Evolutionary conservation across 2,797 vertebrate genomes (phyloP).

Genomic region (Phaenicophaeus curvirostris): DNA sequence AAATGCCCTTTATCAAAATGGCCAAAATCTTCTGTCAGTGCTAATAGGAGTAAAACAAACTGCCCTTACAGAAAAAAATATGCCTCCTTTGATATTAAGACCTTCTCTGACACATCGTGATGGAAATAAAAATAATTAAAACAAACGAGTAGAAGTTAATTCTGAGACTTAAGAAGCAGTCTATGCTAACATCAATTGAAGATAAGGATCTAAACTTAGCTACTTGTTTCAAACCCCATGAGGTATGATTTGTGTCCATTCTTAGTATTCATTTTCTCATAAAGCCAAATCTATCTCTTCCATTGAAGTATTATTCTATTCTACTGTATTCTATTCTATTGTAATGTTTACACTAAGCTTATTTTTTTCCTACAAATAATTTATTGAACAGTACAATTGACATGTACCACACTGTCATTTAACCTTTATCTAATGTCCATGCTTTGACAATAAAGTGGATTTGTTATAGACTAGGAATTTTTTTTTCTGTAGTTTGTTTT

Average conservation of each 20-base stretch:
- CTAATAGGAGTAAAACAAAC: neutral
- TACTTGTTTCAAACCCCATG: neutral
- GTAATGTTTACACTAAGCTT: neutral
- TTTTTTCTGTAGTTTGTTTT: neutral
- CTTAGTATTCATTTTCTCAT: neutral
- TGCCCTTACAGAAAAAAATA: neutral
- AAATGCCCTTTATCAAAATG: neutral
- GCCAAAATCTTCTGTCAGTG: neutral
- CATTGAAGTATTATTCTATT: neutral
- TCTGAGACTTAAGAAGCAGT: neutral
- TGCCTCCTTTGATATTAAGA: neutral
- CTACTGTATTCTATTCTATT: neutral
- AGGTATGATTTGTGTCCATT: neutral
- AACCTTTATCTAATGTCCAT: neutral
- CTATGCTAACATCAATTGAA: neutral
- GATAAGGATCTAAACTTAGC: neutral
- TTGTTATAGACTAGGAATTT: neutral
- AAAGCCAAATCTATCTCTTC: neutral
- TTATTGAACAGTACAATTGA: neutral
- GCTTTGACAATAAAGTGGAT: neutral
- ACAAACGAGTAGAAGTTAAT: neutral
- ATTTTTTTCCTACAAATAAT: neutral
- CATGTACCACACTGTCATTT: neutral
- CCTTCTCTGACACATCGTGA: neutral
- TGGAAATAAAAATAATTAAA: neutral